Conservation (phyloP, 2,888 invertebrate species). For the Trilocha varians region DNA sequence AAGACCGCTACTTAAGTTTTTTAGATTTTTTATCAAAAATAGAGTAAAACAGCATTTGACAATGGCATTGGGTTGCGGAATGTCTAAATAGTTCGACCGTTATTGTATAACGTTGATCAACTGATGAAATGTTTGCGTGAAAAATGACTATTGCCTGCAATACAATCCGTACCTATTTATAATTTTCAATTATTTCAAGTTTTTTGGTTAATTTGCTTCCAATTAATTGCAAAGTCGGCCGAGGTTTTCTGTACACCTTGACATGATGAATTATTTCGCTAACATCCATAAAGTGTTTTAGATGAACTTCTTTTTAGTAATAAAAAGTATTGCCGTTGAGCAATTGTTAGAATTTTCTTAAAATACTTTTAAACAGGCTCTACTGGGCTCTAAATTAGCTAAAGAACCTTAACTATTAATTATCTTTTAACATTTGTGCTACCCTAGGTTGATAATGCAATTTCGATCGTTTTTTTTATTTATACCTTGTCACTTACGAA, state of each 20-base stretch:
- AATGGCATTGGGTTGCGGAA: conserved; percentile 36
- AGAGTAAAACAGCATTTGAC: conserved; percentile 21
- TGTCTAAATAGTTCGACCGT: conserved; percentile 15
- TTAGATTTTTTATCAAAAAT: conserved; percentile 19
- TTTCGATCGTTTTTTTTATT: too few species aligned
- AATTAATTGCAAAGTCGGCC: not conserved
- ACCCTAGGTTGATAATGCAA: too few species aligned
- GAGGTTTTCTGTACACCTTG: not conserved
- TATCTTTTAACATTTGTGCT: too few species aligned
- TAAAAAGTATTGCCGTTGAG: too few species aligned
- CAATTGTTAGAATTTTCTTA: too few species aligned
- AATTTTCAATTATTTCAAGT: not conserved
- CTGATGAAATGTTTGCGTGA: not conserved
- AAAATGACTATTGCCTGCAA: not conserved
- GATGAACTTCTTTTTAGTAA: too few species aligned
- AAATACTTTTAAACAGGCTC: too few species aligned
- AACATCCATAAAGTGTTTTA: too few species aligned
- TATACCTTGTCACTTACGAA: too few species aligned
- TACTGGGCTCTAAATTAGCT: too few species aligned
- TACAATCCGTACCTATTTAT: not conserved
- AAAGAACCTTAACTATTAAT: too few species aligned
- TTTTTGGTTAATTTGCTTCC: not conserved
- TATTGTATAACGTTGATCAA: conserved; percentile 21
- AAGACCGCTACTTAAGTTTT: too few species aligned
- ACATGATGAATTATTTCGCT: not conserved